Evolutionary conservation across 92 coral and sea anemone species (phyloP), one percentile per base, ranked within the genome.

Genomic region (Scolanthus callimorphus): DNA sequence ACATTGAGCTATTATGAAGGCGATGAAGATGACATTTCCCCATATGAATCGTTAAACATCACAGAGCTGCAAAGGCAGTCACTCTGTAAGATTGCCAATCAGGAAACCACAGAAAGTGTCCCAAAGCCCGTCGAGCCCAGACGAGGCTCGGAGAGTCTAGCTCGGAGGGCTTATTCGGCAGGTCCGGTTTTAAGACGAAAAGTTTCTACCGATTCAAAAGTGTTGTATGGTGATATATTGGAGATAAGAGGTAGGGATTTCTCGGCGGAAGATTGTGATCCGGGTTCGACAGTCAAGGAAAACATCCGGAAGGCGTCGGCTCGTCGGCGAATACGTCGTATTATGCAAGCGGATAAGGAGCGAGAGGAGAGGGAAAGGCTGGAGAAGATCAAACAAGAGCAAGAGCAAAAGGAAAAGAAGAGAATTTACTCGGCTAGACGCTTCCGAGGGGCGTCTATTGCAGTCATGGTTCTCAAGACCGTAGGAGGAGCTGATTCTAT

Each of bases 241-340:
- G 64, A 71, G 25, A 38, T 57, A 10, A 79, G 96, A 47, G 96
- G 90, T 17, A 63, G 55, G 11, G 71, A 82, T 11, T 88, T 69
- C 39, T 29, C 76, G 1, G 48, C 50, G 0, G 64, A 43, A 2
- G 51, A 43, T 3, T 54, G 47, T 17, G 60, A 69, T 17, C 20
- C 49, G 38, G 57, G 56, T 34, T 12, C 52, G 21, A 25, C 43
- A 25, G 15, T 82, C 11, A 82, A 61, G 25, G 63, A 71, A 11
- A 67, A 34, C 26, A 76, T 88, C 3, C 70, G 90, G 61, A 67
- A 76, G 54, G 83, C 82, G 27, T 82, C 90, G 43, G 84, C 96
- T 20, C 82, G 45, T 31, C 67, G 96, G 49, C 56, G 96, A 37
- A 74, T 78, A 13, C 68, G 66, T 2, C 74, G 96, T 20, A 88